These are phyloP conservation scores for Elysia crispata DNA, from an alignment of 2,888 invertebrate genomes.

Conservation along the genomic window DNA sequence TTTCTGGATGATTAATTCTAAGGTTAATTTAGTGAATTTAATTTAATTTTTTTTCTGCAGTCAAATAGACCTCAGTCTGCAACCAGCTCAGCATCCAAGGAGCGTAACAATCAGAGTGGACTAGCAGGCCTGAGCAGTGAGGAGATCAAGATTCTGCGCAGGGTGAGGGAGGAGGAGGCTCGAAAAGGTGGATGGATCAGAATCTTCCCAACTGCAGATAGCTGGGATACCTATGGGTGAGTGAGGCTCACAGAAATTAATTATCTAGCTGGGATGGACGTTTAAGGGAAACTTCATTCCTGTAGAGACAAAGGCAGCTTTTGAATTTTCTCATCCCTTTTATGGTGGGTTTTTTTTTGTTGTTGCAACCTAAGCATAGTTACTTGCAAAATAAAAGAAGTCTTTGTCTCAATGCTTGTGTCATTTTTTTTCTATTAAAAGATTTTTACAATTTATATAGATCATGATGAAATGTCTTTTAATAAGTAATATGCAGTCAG, in stretches of 20 bases:
- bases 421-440: too few relatives aligned
- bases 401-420: too few relatives aligned
- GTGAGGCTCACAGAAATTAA: constrained; percentile 24
- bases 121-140: constrained; percentile 83
- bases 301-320: too few relatives aligned
- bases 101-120: constrained; percentile 30
- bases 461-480: too few relatives aligned
- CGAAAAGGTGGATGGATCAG: constrained; percentile 92
- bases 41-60: neutral
- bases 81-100: constrained; percentile 57
- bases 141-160: constrained; percentile 87
- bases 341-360: too few relatives aligned
- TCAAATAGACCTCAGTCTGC: constrained; percentile 69
- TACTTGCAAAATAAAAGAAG: too few relatives aligned
- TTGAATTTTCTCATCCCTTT: too few relatives aligned
- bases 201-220: constrained; percentile 92
- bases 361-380: too few relatives aligned
- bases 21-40: neutral
- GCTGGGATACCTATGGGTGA: constrained; percentile 82
- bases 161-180: constrained; percentile 87
- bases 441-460: too few relatives aligned
- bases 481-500: too few relatives aligned
- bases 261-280: too few relatives aligned
- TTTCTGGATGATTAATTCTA: neutral
- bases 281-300: too few relatives aligned